These are phyloP conservation scores for Sylvia atricapilla DNA, from an alignment of 2,113 vertebrate species.

Conservation along the genomic window DNA sequence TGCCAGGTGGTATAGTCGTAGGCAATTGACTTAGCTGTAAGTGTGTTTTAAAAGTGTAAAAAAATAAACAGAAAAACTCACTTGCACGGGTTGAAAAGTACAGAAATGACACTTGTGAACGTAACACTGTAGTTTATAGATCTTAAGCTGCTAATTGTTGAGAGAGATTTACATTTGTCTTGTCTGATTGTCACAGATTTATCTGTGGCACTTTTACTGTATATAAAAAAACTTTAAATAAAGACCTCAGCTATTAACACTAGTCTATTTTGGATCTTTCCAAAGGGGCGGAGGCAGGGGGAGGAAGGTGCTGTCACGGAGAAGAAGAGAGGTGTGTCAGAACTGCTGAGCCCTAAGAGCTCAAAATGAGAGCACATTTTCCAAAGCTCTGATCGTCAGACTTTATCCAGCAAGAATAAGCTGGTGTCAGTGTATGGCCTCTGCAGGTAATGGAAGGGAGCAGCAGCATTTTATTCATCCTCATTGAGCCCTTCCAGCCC, in stretches of 20 bases:
- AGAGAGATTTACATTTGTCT: constrained; percentile 79
- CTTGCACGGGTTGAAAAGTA: constrained; percentile 78
- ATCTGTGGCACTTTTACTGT: constrained; percentile 77
- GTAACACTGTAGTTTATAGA: constrained; percentile 81
- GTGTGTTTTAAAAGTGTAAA: constrained; percentile 76
- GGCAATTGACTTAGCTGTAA: constrained; percentile 75
- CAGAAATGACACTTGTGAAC: constrained; percentile 78
- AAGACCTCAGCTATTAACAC: constrained; percentile 79
- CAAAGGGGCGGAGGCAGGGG: not conserved
- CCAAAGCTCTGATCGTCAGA: rapidly evolving
- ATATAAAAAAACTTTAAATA: constrained; percentile 80
- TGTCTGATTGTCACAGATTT: constrained; percentile 69
- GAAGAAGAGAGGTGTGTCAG: not conserved
- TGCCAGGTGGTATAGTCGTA: constrained; percentile 71
- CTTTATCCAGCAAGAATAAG: not conserved
- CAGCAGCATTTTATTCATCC: not conserved
- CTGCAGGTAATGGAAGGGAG: not conserved
- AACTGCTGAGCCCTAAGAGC: not conserved
- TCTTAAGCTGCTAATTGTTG: constrained; percentile 82
- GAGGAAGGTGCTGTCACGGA: not conserved
- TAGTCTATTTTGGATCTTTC: constrained; percentile 23
- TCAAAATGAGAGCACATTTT: not conserved
- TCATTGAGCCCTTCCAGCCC: not conserved
- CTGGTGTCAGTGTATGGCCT: not conserved
- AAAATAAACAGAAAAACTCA: constrained; percentile 69